These are phyloP conservation scores for Leptopilina clavipes DNA, from an alignment of 1,140 invertebrate genomes.

Conservation along the genomic window DNA sequence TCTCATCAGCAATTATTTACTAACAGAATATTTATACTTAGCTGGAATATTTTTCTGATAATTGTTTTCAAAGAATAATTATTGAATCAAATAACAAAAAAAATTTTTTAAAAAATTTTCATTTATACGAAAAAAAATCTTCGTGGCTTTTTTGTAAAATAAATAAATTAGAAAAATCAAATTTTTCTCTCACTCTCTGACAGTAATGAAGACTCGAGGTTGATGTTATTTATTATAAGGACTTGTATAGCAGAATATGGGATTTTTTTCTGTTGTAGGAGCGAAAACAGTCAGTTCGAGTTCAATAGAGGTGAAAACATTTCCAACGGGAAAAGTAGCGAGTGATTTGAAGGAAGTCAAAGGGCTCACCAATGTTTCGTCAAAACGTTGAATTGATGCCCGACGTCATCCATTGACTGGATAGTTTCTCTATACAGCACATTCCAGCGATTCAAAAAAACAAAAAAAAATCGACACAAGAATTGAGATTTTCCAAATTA, in stretches of 20 bases:
- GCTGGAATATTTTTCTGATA: neutral
- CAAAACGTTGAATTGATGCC: constrained; percentile 51
- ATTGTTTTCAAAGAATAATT: no score
- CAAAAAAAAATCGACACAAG: constrained; percentile 38
- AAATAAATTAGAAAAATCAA: neutral
- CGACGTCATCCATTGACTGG: constrained; percentile 53
- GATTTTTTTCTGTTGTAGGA: constrained; percentile 65
- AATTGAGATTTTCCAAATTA: constrained; percentile 37
- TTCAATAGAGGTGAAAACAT: constrained; percentile 53
- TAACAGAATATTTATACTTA: no score
- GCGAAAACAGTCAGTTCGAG: constrained; percentile 59
- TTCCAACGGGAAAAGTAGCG: constrained; percentile 39
- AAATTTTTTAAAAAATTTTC: no score
- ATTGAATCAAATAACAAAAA: no score
- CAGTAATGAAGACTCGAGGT: neutral
- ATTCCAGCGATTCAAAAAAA: constrained; percentile 63
- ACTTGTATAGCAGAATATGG: constrained; percentile 47
- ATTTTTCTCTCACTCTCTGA: neutral
- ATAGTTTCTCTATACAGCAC: constrained; percentile 57
- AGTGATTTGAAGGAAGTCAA: constrained; percentile 44
- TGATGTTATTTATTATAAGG: constrained; percentile 32
- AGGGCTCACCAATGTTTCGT: constrained; percentile 60
- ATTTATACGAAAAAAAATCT: neutral
- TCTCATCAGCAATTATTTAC: constrained; percentile 29
- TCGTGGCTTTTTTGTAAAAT: neutral